Conservation (phyloP, 1,140 invertebrate genomes). For the Drosophila melanogaster region Release_6_plus_ISO1_MT NT_033779.5:12908001-12908500, state of each 20-base stretch:
- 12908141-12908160: slow-evolving; percentile 81
- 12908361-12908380: slow-evolving; percentile 59
- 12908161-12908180: slow-evolving; percentile 74
- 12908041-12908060: slow-evolving; percentile 4
- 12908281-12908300: slow-evolving; percentile 27
- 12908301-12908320: background rate
- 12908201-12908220: slow-evolving; percentile 12
- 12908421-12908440: slow-evolving; percentile 33
- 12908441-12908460: slow-evolving; percentile 34
- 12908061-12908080: background rate
- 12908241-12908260: slow-evolving; percentile 26
- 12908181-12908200: slow-evolving; percentile 75
- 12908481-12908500: slow-evolving; percentile 30
- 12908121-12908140: slow-evolving; percentile 52
- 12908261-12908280: slow-evolving; percentile 69
- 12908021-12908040: slow-evolving; percentile 16
- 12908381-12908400: slow-evolving; percentile 18
- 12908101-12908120: slow-evolving; percentile 16
- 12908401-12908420: slow-evolving; percentile 5
- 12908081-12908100: slow-evolving; percentile 1
- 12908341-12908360: slow-evolving; percentile 69
- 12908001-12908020: slow-evolving; percentile 69
- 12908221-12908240: slow-evolving; percentile 26
- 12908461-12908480: slow-evolving; percentile 33
- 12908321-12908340: slow-evolving; percentile 67